These are phyloP conservation scores for Mantis religiosa DNA, from an alignment of 2,888 invertebrate genomes.

Conservation along the genomic window DNA sequence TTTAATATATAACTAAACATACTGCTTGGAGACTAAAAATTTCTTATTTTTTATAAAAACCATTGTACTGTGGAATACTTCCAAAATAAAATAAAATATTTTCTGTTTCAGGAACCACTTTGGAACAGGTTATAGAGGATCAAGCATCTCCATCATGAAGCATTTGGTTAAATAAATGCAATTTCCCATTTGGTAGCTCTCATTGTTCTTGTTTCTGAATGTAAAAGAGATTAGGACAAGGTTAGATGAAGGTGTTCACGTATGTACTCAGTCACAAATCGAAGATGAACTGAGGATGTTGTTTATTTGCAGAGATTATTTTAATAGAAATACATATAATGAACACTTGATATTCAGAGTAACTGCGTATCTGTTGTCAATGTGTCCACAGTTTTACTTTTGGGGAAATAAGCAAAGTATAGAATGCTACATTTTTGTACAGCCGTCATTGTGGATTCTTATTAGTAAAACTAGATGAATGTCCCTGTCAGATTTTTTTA, in stretches of 20 bases:
- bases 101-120: constrained; percentile 50
- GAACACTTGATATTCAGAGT: neutral
- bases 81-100: no score
- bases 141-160: constrained; percentile 42
- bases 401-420: neutral
- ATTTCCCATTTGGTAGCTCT: neutral
- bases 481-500: no score
- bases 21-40: no score
- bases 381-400: neutral
- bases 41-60: no score
- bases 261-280: neutral
- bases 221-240: neutral
- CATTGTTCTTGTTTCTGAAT: neutral
- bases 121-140: constrained; percentile 45
- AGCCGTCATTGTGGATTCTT: no score
- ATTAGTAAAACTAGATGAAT: no score
- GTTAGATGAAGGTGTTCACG: neutral
- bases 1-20: no score
- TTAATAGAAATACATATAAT: neutral
- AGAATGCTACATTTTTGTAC: neutral
- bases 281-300: neutral
- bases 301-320: neutral
- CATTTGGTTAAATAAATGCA: neutral
- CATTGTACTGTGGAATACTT: no score
- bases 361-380: neutral